A percentile compares a stretch with the other conserved stretches of the same genome.
These are phyloP conservation scores for Portunus trituberculatus DNA, from an alignment of 1,140 invertebrate genomes.

Conservation along the genomic window DNA sequence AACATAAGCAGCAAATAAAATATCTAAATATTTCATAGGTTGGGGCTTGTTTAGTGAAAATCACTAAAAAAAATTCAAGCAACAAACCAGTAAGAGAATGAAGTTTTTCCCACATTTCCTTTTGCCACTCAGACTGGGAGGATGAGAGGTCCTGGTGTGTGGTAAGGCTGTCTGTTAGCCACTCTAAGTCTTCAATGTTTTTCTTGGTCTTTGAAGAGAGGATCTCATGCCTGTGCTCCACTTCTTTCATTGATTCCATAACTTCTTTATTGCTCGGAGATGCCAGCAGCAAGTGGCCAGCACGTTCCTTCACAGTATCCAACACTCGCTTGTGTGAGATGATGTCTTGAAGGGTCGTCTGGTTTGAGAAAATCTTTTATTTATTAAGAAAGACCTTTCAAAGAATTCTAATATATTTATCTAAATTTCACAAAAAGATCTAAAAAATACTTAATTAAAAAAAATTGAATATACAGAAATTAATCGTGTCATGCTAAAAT, in stretches of 20 bases:
- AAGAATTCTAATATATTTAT: neutral
- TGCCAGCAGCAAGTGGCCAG: conserved; percentile 85
- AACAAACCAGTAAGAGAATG: conserved; percentile 84
- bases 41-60: no score
- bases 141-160: conserved; percentile 92
- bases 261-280: conserved; percentile 85
- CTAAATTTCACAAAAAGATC: neutral
- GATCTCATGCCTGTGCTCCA: conserved; percentile 84
- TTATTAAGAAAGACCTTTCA: neutral
- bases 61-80: neutral
- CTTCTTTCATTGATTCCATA: conserved; percentile 85
- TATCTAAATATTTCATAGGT: no score
- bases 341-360: conserved; percentile 90
- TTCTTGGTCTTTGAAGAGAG: conserved; percentile 78
- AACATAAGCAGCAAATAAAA: neutral
- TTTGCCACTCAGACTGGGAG: conserved; percentile 91
- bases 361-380: neutral
- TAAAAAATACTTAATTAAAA: neutral
- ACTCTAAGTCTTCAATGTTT: conserved; percentile 84
- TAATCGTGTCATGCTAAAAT: no score
- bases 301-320: conserved; percentile 94
- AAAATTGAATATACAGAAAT: no score
- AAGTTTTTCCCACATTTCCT: conserved; percentile 91
- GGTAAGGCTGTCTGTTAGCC: conserved; percentile 88
- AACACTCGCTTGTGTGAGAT: conserved; percentile 93